These are phyloP conservation scores for Dynastes maya DNA, from an alignment of 2,888 invertebrate species.

Conservation along the genomic window DNA sequence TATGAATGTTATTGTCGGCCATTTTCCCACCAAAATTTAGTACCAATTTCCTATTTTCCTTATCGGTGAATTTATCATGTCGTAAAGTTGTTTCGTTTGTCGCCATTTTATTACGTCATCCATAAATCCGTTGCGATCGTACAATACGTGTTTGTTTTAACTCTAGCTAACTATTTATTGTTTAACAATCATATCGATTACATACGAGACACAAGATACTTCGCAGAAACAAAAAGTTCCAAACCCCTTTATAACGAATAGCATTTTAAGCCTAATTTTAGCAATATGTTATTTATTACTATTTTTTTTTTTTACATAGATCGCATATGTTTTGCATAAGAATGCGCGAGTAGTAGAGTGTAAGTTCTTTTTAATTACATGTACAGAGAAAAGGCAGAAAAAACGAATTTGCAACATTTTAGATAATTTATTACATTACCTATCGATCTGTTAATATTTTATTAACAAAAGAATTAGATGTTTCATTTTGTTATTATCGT, in stretches of 20 bases:
- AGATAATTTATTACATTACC: slow-evolving; percentile 31
- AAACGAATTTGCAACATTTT: slow-evolving; percentile 20
- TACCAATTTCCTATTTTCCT: no score
- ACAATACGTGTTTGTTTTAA: background rate
- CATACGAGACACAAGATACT: background rate
- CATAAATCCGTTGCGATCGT: no score
- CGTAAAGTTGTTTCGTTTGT: no score
- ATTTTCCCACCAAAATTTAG: no score
- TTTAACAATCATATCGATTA: background rate
- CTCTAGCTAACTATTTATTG: background rate
- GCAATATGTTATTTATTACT: slow-evolving; percentile 16
- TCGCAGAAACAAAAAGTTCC: background rate
- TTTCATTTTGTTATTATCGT: background rate
- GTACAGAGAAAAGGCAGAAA: slow-evolving; percentile 20
- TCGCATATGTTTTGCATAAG: slow-evolving; percentile 8
- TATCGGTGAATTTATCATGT: no score
- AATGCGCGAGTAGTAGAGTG: background rate
- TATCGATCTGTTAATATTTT: slow-evolving; percentile 38
- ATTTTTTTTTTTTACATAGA: slow-evolving; percentile 16
- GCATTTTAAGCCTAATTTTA: slow-evolving; percentile 16
- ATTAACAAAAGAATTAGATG: background rate
- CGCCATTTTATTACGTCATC: no score
- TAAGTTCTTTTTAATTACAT: slow-evolving; percentile 33
- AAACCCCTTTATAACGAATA: no score
- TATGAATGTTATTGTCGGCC: no score